Evolutionary conservation across 2,113 vertebrate species (phyloP).

Genomic region (Pholis gunnellus): DNA sequence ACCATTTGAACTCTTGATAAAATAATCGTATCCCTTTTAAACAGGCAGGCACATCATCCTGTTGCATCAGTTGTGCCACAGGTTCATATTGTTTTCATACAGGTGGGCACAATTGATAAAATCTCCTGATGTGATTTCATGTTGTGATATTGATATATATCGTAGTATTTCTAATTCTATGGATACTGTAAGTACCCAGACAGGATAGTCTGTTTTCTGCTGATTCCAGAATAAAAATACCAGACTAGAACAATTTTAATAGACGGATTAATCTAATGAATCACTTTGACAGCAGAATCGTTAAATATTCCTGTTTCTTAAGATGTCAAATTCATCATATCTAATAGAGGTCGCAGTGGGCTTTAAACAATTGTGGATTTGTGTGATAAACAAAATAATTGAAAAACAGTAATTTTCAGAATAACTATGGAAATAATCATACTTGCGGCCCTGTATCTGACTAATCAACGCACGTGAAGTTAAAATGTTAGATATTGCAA

Average conservation of each 20-base stretch:
- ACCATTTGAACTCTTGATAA: not conserved
- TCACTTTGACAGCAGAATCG: not conserved
- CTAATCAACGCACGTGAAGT: not conserved
- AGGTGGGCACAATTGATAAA: not conserved
- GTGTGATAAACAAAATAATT: not conserved
- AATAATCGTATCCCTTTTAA: no score
- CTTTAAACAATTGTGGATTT: not conserved
- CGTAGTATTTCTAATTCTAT: no score
- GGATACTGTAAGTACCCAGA: not conserved
- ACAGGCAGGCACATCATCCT: not conserved
- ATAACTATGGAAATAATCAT: not conserved
- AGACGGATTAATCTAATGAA: not conserved
- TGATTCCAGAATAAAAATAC: not conserved
- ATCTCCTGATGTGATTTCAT: not conserved
- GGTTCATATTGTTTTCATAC: not conserved
- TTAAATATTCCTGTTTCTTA: not conserved
- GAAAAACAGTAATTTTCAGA: no score
- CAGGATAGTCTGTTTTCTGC: not conserved
- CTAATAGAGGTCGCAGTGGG: not conserved
- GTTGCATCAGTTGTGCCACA: conserved; percentile 28
- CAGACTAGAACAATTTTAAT: not conserved
- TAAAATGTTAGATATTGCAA: not conserved
- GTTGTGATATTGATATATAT: not conserved
- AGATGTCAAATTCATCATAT: not conserved
- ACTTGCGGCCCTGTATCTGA: not conserved